These are phyloP conservation scores for Gastrophysa polygoni DNA, from an alignment of 2,888 invertebrate genomes.

Conservation along the genomic window DNA sequence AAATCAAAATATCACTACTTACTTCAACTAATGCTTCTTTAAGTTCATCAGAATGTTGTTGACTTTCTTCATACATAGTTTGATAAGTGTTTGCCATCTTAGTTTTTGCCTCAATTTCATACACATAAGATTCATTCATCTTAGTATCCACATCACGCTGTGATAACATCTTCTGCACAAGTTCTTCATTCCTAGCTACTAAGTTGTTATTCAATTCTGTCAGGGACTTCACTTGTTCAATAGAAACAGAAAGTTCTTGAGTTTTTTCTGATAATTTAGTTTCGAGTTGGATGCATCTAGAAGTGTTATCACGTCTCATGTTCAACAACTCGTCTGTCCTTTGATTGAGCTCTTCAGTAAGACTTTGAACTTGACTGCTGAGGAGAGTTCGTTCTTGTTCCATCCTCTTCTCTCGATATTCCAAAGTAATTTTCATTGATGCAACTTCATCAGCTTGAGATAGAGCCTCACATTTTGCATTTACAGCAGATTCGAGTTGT, in stretches of 20 bases:
- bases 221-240: slow-evolving; percentile 71
- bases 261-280: slow-evolving; percentile 77
- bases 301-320: slow-evolving; percentile 74
- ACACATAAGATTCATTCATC: slow-evolving; percentile 72
- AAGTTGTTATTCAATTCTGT: slow-evolving; percentile 74
- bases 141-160: slow-evolving; percentile 68
- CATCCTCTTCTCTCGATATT: slow-evolving; percentile 82
- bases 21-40: slow-evolving; percentile 76
- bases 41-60: slow-evolving; percentile 78
- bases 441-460: slow-evolving; percentile 80
- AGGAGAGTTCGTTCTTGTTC: slow-evolving; percentile 81
- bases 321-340: slow-evolving; percentile 79
- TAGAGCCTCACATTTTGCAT: slow-evolving; percentile 78
- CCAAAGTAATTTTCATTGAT: slow-evolving; percentile 77
- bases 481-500: slow-evolving; percentile 76
- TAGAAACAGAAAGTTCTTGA: slow-evolving; percentile 77
- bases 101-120: slow-evolving; percentile 84
- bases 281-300: slow-evolving; percentile 70
- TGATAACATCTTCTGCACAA: slow-evolving; percentile 72
- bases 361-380: slow-evolving; percentile 76
- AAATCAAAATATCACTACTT: no score
- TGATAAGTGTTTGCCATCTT: slow-evolving; percentile 86
- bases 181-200: slow-evolving; percentile 69
- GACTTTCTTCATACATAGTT: slow-evolving; percentile 77
- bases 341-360: slow-evolving; percentile 78